These are phyloP conservation scores for Syngnathus typhle DNA, from an alignment of 2,113 vertebrate genomes.

Conservation along the genomic window DNA sequence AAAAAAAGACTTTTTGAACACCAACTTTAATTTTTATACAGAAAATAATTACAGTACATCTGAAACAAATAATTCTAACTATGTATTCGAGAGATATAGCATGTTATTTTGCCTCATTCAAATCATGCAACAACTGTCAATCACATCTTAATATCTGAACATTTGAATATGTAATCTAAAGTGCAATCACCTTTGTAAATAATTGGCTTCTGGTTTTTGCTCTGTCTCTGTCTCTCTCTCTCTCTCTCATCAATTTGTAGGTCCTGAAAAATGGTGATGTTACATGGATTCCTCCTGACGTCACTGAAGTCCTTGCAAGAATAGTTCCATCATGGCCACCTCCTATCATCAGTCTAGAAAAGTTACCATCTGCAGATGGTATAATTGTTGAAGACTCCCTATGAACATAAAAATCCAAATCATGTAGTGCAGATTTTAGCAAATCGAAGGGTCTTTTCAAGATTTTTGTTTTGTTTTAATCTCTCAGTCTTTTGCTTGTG, in stretches of 20 bases:
- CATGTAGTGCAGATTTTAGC: constrained; percentile 57
- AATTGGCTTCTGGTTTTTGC: no score
- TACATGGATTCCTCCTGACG: constrained; percentile 17
- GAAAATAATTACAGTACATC: no score
- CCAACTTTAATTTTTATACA: no score
- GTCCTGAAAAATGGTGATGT: constrained; percentile 31
- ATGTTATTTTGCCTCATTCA: no score
- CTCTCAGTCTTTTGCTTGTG: constrained; percentile 12
- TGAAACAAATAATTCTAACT: no score
- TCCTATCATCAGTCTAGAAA: constrained; percentile 23
- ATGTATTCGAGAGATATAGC: no score
- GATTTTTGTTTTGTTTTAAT: constrained; percentile 35
- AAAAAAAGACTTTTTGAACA: no score
- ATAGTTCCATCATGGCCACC: constrained; percentile 46
- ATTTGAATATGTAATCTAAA: no score
- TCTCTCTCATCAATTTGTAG: constrained; percentile 32
- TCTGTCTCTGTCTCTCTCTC: not conserved
- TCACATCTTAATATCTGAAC: no score
- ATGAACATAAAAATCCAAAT: constrained; percentile 35
- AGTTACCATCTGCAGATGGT: constrained; percentile 24
- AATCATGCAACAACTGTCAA: no score
- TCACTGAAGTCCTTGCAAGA: constrained; percentile 25
- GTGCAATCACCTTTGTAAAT: no score
- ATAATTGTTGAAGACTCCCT: constrained; percentile 27
- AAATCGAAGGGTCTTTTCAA: constrained; percentile 45